Evolutionary conservation across 2,888 invertebrate genomes (phyloP).

Genomic region (Allolobophora icterica): DNA sequence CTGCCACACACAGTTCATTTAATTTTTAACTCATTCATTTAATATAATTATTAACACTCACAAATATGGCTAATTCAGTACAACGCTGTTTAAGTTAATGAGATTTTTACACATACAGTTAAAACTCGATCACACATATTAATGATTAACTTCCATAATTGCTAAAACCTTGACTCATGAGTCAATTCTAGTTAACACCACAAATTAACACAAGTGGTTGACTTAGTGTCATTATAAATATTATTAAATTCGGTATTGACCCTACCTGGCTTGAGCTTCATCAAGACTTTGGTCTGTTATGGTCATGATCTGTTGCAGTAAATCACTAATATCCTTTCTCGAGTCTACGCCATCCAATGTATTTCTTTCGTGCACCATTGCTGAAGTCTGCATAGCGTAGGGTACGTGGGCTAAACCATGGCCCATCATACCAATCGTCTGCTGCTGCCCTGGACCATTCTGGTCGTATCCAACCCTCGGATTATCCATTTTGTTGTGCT

Average conservation of each 20-base stretch:
- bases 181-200: background rate
- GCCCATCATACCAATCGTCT: constrained; percentile 22
- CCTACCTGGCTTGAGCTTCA: constrained; percentile 88
- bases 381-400: constrained; percentile 32
- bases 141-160: background rate
- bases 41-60: background rate
- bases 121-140: background rate
- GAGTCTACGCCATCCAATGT: constrained; percentile 34
- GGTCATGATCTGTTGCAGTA: constrained; percentile 97
- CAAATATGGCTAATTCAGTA: background rate
- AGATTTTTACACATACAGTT: background rate
- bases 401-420: constrained; percentile 33
- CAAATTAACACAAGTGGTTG: background rate
- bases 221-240: background rate
- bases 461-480: constrained; percentile 26
- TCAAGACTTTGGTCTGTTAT: constrained; percentile 97
- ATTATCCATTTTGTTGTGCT: background rate
- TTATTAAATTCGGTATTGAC: background rate
- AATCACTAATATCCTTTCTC: constrained; percentile 84
- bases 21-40: background rate
- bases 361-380: constrained; percentile 34
- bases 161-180: background rate
- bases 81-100: background rate
- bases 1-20: background rate
- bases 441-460: constrained; percentile 13